Percentiles rank a stretch among this genome's conserved stretches.
phyloP scores from a whole-genome alignment of 2,888 invertebrate species.

The Dorcus parallelipipedus region DNA sequence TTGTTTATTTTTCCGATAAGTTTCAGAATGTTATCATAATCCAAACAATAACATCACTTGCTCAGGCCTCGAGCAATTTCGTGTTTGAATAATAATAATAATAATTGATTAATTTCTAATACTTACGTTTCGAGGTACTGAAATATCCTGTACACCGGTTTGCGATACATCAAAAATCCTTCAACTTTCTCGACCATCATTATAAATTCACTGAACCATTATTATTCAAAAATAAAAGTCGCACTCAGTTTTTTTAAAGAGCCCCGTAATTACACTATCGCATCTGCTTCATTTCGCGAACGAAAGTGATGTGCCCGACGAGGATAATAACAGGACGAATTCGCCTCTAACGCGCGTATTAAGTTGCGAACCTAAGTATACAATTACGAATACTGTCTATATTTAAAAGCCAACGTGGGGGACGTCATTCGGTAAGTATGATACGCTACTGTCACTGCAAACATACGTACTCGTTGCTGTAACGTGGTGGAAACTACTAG shows the following conservation, averaged over 20 bases:
- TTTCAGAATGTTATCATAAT: too few relatives aligned
- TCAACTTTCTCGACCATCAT: slow-evolving; percentile 74
- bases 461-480: slow-evolving; percentile 14
- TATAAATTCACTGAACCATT: slow-evolving; percentile 16
- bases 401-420: slow-evolving; percentile 19
- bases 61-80: too few relatives aligned
- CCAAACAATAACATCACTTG: too few relatives aligned
- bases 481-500: slow-evolving; percentile 25
- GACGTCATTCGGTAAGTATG: slow-evolving; percentile 15
- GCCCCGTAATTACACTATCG: too few relatives aligned
- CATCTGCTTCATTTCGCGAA: too few relatives aligned
- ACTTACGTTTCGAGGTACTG: slow-evolving; percentile 83
- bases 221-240: background rate
- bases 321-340: too few relatives aligned
- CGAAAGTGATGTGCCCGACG: too few relatives aligned
- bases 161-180: slow-evolving; percentile 75
- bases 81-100: too few relatives aligned
- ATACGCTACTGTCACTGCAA: slow-evolving; percentile 19
- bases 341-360: too few relatives aligned
- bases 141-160: slow-evolving; percentile 77
- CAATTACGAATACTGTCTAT: background rate
- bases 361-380: too few relatives aligned
- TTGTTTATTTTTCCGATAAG: too few relatives aligned
- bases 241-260: background rate
- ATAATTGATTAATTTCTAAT: too few relatives aligned